A percentile compares a stretch with the other conserved stretches of the same genome.
Conservation (phyloP, 2,888 invertebrate species). For the Apotomis capreana region DNA sequence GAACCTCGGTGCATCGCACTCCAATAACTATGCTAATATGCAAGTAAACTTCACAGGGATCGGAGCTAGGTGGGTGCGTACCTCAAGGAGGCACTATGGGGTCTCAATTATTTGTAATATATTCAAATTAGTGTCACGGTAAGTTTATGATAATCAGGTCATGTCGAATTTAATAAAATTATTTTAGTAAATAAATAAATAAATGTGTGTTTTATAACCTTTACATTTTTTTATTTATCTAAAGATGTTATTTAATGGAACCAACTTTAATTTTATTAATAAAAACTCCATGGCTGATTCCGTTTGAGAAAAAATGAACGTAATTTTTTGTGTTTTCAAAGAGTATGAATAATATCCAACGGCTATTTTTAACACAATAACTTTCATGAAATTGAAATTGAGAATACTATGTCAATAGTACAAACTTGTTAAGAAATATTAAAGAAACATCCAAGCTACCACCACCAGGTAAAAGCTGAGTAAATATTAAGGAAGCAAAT, state of each 20-base stretch:
- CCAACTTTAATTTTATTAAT: too few species aligned
- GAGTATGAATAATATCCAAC: too few species aligned
- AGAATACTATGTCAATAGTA: neutral
- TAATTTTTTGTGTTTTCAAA: too few species aligned
- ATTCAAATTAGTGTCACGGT: neutral
- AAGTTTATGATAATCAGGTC: neutral
- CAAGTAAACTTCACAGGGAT: constrained; percentile 46
- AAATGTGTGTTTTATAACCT: too few species aligned
- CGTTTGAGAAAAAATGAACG: too few species aligned
- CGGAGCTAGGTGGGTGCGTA: constrained; percentile 48
- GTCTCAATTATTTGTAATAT: constrained; percentile 41
- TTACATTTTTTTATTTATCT: neutral
- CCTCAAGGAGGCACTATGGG: constrained; percentile 45
- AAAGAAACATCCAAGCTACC: constrained; percentile 28
- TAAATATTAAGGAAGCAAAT: constrained; percentile 67
- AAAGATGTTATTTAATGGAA: too few species aligned
- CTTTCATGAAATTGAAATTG: too few species aligned
- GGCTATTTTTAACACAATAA: too few species aligned
- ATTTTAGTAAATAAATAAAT: neutral
- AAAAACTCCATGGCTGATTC: too few species aligned
- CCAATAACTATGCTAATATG: constrained; percentile 48
- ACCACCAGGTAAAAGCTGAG: constrained; percentile 57
- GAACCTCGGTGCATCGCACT: constrained; percentile 49
- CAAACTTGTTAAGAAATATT: constrained; percentile 22
- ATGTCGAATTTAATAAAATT: neutral